Evolutionary conservation across 1,140 invertebrate genomes (phyloP), one percentile per base, ranked within the genome.

Genomic region (Zaprionus inermis): DNA sequence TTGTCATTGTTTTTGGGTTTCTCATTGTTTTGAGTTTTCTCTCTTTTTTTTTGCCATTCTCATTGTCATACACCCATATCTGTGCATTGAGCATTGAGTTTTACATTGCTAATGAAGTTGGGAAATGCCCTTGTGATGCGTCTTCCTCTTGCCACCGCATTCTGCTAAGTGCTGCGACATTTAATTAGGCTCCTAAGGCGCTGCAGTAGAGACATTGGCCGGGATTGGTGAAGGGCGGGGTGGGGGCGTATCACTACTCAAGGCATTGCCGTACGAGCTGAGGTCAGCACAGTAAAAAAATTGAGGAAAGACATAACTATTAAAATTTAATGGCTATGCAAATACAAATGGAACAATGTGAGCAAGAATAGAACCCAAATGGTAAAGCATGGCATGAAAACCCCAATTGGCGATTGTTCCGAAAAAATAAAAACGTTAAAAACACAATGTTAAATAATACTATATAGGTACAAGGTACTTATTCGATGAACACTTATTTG

Each of bases 241-340:
- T 0, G n/a, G n/a, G 36, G 7, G n/a, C 38, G 38, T 44, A 44
- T 44, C 36, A 32, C 18, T 36, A n/a, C 63, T 73, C 60, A 30
- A 54, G 73, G 28, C 49, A 36, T 38, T 63, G 81, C 70, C 79
- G 63, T 14, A 12, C 38, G 5, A 5, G 32, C 65, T 77, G 71
- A 83, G 82, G 76, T 82, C 79, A 83, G 71, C 66, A 41, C 32
- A 22, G 34, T 36, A 73, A 61, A 57, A 64, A n/a, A 24, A 24
- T 64, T 59, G 68, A 68, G 56, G 71, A 51, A 74, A 67, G 49
- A 68, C 67, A 79, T 56, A 79, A 83, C 83, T 88, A 88, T 83
- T 82, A 88, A 86, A 79, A 68, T 72, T 86, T 86, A 86, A 86
- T 86, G 79, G 63, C 83, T 72, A 88, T 88, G 82, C 68, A 88